Percentiles rank a stretch among this genome's conserved stretches.
Evolutionary conservation across 1,140 invertebrate species (phyloP).

Genomic region (Neuroterus valhalla): DNA sequence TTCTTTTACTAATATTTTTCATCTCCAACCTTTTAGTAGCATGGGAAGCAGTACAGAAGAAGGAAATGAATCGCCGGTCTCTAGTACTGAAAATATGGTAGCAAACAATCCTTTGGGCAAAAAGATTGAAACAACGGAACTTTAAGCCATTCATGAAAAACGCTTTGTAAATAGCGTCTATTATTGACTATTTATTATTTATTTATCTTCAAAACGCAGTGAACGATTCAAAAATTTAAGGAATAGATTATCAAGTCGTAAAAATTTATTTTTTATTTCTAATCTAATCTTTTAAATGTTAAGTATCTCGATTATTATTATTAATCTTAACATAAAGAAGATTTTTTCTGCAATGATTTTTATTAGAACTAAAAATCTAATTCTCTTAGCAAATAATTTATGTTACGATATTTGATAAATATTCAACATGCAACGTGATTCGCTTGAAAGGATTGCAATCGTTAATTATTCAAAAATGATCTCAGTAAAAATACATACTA

Average conservation of each 20-base stretch:
- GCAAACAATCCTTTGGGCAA: conserved; percentile 79
- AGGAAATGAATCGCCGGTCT: conserved; percentile 73
- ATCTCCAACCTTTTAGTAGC: conserved; percentile 41
- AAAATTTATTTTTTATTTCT: background rate
- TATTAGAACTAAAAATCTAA: no score
- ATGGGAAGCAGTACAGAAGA: conserved; percentile 68
- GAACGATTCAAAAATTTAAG: background rate
- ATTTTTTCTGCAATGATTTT: no score
- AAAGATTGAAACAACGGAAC: conserved; percentile 91
- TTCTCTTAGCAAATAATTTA: no score
- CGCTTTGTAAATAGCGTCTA: background rate
- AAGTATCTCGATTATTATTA: background rate
- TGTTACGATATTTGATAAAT: no score
- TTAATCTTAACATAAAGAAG: no score
- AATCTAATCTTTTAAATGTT: background rate
- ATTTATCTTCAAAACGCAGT: background rate
- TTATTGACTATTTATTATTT: background rate
- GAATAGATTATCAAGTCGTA: no score
- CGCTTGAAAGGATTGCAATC: no score
- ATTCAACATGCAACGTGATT: no score
- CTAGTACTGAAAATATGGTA: conserved; percentile 72
- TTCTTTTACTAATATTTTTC: background rate
- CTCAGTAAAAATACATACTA: no score
- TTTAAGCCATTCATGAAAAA: conserved; percentile 68
- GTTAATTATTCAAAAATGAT: no score